phyloP scores from a whole-genome alignment of 2,797 vertebrate species.

The Capromys pilorides region DNA sequence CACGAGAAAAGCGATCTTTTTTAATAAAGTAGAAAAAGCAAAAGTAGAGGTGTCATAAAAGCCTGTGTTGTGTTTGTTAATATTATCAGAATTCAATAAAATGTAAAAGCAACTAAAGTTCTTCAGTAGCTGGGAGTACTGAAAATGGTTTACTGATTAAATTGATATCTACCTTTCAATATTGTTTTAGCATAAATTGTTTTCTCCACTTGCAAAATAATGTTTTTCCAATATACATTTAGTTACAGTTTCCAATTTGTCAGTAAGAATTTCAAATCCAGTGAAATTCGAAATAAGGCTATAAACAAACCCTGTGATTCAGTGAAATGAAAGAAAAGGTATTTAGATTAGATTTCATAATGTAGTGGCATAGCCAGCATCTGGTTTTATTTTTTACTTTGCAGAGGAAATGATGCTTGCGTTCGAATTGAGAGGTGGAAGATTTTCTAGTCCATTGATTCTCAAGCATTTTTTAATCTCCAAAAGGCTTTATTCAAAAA shows the following conservation, averaged over 20 bases:
- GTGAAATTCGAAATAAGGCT: slow-evolving; percentile 58
- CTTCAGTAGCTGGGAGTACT: neutral
- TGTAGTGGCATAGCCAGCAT: neutral
- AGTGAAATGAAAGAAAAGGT: slow-evolving; percentile 49
- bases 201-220: slow-evolving; percentile 43
- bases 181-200: slow-evolving; percentile 41
- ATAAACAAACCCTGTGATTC: slow-evolving; percentile 58
- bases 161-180: neutral
- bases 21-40: neutral
- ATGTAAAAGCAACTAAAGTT: neutral
- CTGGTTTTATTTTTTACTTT: slow-evolving; percentile 64
- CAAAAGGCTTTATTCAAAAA: slow-evolving; percentile 60
- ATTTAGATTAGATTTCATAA: slow-evolving; percentile 59
- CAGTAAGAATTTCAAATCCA: slow-evolving; percentile 57
- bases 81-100: neutral
- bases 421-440: slow-evolving; percentile 48
- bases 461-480: slow-evolving; percentile 53
- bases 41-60: neutral
- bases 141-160: neutral
- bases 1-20: neutral
- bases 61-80: neutral
- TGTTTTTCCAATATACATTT: slow-evolving; percentile 41
- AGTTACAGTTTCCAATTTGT: slow-evolving; percentile 56
- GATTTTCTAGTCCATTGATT: slow-evolving; percentile 54
- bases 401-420: slow-evolving; percentile 51